Evolutionary conservation across 2,888 invertebrate genomes (phyloP).

Genomic region (Tachina fera): DNA sequence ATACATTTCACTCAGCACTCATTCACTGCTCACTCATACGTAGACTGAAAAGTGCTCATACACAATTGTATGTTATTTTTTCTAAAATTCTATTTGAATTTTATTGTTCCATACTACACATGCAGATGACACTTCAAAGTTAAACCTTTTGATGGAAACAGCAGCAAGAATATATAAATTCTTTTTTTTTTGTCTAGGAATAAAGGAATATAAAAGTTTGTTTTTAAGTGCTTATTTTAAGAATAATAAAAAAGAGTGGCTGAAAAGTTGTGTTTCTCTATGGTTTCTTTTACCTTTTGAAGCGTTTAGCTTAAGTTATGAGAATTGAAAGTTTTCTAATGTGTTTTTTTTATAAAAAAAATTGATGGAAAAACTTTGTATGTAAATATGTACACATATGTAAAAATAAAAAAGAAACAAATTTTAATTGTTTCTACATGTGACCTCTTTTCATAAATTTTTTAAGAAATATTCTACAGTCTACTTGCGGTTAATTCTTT

Average conservation of each 20-base stretch:
- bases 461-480: no score
- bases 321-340: slow-evolving; percentile 6
- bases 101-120: slow-evolving; percentile 62
- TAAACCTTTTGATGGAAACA: slow-evolving; percentile 70
- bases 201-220: slow-evolving; percentile 64
- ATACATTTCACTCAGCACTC: slow-evolving; percentile 34
- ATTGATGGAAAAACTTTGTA: no score
- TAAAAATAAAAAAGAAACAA: no score
- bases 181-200: slow-evolving; percentile 39
- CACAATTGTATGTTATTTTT: slow-evolving; percentile 54
- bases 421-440: no score
- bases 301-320: slow-evolving; percentile 5
- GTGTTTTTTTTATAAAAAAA: no score
- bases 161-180: slow-evolving; percentile 39
- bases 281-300: slow-evolving; percentile 18
- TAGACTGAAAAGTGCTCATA: slow-evolving; percentile 58
- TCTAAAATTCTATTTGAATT: slow-evolving; percentile 48
- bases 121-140: slow-evolving; percentile 73
- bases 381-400: no score
- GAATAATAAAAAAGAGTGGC: slow-evolving; percentile 52
- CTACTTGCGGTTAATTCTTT: no score
- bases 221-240: slow-evolving; percentile 65
- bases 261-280: slow-evolving; percentile 47
- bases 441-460: no score
- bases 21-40: slow-evolving; percentile 29